Evolutionary conservation across 2,797 vertebrate genomes (phyloP).

Genomic region (Trichosurus vulpecula): DNA sequence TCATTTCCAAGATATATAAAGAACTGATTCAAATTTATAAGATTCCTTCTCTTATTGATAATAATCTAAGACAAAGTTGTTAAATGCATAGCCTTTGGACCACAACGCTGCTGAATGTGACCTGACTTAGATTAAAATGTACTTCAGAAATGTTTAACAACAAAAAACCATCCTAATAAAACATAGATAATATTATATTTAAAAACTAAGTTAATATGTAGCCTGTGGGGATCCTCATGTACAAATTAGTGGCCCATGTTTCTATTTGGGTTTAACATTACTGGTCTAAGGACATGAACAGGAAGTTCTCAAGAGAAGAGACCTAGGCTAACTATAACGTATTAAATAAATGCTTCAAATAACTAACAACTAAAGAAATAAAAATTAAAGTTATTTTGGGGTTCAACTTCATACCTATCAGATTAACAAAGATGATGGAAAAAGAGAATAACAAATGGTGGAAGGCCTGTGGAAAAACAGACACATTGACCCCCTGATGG

Average conservation of each 20-base stretch:
- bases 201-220: background rate
- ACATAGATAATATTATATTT: background rate
- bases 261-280: no score
- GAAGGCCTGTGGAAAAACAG: background rate
- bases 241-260: no score
- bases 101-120: background rate
- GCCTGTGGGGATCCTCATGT: background rate
- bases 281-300: no score
- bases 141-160: background rate
- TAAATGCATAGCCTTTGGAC: background rate
- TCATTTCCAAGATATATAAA: background rate
- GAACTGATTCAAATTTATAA: background rate
- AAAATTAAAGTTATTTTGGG: no score
- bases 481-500: background rate
- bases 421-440: background rate
- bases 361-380: no score
- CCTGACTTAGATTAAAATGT: background rate
- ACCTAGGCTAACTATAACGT: no score
- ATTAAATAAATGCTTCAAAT: no score
- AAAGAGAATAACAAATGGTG: background rate
- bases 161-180: background rate
- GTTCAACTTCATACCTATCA: no score
- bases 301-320: no score
- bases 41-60: background rate
- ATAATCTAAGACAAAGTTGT: background rate